Conservation (phyloP, 2,888 invertebrate genomes). For the Polyploca ridens region DNA sequence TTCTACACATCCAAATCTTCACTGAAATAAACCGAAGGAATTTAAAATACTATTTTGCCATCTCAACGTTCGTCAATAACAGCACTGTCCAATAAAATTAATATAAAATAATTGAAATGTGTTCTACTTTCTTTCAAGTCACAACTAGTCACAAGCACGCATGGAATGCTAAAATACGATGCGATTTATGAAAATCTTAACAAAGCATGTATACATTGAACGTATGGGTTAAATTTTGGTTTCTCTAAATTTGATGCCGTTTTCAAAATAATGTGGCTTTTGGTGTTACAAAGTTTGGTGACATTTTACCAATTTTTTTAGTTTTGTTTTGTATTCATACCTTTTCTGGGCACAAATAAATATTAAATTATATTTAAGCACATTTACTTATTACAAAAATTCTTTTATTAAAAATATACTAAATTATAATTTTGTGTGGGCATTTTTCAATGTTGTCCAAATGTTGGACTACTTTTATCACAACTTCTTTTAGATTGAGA, state of each 20-base stretch:
- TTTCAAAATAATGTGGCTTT: constrained; percentile 6
- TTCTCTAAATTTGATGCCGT: background rate
- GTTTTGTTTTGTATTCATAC: background rate
- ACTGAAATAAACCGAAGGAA: background rate
- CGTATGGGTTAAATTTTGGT: background rate
- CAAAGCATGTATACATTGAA: constrained; percentile 3
- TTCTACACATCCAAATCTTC: background rate
- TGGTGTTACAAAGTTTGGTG: background rate
- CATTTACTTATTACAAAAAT: background rate
- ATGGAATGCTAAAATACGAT: background rate
- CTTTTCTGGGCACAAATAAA: background rate
- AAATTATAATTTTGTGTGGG: background rate
- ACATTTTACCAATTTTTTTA: background rate
- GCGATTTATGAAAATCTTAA: background rate
- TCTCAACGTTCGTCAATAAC: background rate
- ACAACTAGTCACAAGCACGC: background rate
- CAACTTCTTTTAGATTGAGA: background rate
- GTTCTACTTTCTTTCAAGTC: background rate
- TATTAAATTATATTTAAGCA: background rate
- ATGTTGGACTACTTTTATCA: background rate
- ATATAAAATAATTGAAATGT: background rate
- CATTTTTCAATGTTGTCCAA: too few relatives aligned
- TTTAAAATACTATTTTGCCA: background rate
- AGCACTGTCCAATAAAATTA: background rate
- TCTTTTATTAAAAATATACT: background rate